Percentiles rank a stretch among this genome's conserved stretches.
phyloP scores from a whole-genome alignment of 2,113 vertebrate genomes.

The Rhombomys opimus region DNA sequence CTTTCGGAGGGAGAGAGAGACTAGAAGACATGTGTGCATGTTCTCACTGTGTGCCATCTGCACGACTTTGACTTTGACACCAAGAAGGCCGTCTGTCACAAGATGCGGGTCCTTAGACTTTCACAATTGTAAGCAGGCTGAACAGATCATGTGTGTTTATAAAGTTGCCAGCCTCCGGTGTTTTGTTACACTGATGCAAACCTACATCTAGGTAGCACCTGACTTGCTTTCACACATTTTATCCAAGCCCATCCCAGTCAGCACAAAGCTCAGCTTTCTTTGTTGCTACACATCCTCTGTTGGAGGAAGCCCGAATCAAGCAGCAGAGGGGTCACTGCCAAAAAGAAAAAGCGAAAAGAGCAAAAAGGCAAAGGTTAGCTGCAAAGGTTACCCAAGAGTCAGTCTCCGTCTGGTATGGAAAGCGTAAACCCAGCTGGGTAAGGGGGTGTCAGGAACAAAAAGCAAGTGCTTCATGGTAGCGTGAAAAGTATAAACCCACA shows the following conservation, averaged over 20 bases:
- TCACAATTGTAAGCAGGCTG: not conserved
- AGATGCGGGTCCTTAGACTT: not conserved
- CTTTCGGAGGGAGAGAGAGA: not conserved
- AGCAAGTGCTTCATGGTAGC: not conserved
- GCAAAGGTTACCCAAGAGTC: not conserved
- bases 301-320: not conserved
- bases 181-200: not conserved
- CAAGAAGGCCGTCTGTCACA: not conserved
- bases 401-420: too few species aligned
- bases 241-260: not conserved
- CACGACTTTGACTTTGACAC: not conserved
- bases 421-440: not conserved
- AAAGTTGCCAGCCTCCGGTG: not conserved
- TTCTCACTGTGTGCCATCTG: not conserved
- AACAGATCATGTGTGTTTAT: not conserved
- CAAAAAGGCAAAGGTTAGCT: not conserved
- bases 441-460: not conserved
- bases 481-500: not conserved
- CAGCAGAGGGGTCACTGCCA: not conserved
- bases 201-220: not conserved
- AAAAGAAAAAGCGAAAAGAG: not conserved
- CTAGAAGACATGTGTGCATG: not conserved
- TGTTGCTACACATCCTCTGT: accelerated
- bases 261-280: accelerated
- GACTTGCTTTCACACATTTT: not conserved